Evolutionary conservation across 1,140 invertebrate genomes (phyloP).

Genomic region (Cepaea nemoralis): DNA sequence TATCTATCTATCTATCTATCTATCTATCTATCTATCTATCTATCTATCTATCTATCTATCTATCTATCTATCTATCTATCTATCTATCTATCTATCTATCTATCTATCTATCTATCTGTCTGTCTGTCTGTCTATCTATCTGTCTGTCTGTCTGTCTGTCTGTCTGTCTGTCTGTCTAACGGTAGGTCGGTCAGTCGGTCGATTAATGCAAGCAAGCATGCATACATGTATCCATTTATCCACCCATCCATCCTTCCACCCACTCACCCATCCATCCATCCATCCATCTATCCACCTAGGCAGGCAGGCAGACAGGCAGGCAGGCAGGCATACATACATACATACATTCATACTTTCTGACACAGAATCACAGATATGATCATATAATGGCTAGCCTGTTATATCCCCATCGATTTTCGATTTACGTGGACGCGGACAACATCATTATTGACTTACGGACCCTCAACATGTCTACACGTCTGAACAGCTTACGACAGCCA

Average conservation of each 20-base stretch:
- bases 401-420: too few relatives aligned
- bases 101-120: constrained; percentile 13
- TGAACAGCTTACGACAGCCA: too few relatives aligned
- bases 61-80: constrained; percentile 16
- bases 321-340: too few relatives aligned
- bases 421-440: too few relatives aligned
- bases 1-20: constrained; percentile 16
- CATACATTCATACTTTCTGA: too few relatives aligned
- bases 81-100: constrained; percentile 16
- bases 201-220: neutral
- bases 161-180: neutral
- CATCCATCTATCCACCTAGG: neutral
- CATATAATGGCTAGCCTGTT: too few relatives aligned
- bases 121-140: neutral
- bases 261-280: neutral
- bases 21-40: constrained; percentile 16
- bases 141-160: neutral
- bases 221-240: neutral
- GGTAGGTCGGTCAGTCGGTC: too few relatives aligned
- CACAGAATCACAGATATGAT: too few relatives aligned
- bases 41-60: constrained; percentile 16
- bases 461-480: too few relatives aligned
- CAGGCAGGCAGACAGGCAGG: too few relatives aligned
- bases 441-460: too few relatives aligned
- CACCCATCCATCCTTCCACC: neutral